These are phyloP conservation scores for Vidua chalybeata DNA, from an alignment of 2,113 vertebrate species.

Conservation along the genomic window DNA sequence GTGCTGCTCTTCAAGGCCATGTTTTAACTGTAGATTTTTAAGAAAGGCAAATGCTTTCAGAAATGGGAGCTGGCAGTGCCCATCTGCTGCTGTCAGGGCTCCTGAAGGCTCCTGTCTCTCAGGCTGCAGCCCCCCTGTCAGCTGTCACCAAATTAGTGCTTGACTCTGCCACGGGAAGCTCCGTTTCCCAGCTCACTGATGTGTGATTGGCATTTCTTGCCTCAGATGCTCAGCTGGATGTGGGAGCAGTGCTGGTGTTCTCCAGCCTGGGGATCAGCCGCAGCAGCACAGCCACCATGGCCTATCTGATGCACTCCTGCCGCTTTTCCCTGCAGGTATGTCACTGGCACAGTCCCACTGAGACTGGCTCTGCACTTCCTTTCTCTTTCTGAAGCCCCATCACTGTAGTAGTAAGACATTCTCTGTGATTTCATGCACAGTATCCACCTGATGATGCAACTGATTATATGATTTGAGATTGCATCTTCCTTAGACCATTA, in stretches of 20 bases:
- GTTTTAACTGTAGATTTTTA: neutral
- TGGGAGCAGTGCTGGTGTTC: conserved; percentile 74
- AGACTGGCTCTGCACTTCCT: neutral
- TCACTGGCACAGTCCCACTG: neutral
- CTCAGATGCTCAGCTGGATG: conserved; percentile 59
- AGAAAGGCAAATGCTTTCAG: neutral
- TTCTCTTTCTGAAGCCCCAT: neutral
- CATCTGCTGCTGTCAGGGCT: conserved; percentile 20
- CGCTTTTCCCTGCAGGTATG: conserved; percentile 80
- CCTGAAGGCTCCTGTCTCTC: neutral
- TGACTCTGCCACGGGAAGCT: neutral
- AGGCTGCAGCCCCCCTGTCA: neutral
- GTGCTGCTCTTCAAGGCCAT: neutral
- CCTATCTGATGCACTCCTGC: conserved; percentile 80
- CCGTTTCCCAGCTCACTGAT: neutral
- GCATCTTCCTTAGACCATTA: neutral
- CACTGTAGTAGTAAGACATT: neutral
- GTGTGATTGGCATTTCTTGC: neutral
- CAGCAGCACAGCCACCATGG: conserved; percentile 74
- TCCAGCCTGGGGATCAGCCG: conserved; percentile 83
- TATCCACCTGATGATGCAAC: neutral
- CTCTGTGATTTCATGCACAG: neutral
- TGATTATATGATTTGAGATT: neutral
- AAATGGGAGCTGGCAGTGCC: neutral
- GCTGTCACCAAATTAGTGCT: neutral